phyloP scores from a whole-genome alignment of 2,113 vertebrate species.

The Varanus komodoensis region DNA sequence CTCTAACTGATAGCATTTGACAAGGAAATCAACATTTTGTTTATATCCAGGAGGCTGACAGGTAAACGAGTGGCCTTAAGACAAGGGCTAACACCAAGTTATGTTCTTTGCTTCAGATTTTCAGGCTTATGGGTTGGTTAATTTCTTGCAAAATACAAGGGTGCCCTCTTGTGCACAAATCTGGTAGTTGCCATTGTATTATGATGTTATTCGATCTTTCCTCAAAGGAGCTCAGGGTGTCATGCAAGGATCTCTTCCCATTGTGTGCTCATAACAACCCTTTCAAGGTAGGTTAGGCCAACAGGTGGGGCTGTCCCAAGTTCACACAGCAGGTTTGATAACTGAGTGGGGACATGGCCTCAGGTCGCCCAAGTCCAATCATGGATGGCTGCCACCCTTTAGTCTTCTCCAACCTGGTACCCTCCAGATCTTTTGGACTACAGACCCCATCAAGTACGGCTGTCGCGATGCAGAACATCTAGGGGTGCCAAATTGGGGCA shows the following conservation, averaged over 20 bases:
- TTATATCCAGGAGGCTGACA: not conserved
- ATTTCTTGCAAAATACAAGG: not conserved
- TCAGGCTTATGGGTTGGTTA: not conserved
- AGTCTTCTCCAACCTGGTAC: no score
- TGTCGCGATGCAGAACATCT: no score
- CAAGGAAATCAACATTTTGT: not conserved
- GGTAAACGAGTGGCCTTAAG: conserved; percentile 2
- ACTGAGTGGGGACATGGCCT: not conserved
- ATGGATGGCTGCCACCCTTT: no score
- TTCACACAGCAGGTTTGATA: not conserved
- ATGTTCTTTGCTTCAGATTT: not conserved
- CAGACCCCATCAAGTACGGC: no score
- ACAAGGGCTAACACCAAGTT: not conserved
- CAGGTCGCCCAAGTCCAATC: not conserved
- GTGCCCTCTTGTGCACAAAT: conserved; percentile 53
- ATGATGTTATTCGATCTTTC: not conserved
- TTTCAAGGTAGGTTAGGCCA: not conserved
- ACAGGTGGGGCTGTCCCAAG: not conserved
- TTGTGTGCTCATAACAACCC: not conserved
- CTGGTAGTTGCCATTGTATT: not conserved
- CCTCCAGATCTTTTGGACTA: no score
- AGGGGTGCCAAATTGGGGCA: no score
- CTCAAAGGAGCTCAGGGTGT: not conserved
- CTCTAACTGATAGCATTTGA: not conserved
- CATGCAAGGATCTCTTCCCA: not conserved